Base-by-base conservation (phyloP, 2,888 invertebrate genomes). In the Tetragonisca angustula region DNA sequence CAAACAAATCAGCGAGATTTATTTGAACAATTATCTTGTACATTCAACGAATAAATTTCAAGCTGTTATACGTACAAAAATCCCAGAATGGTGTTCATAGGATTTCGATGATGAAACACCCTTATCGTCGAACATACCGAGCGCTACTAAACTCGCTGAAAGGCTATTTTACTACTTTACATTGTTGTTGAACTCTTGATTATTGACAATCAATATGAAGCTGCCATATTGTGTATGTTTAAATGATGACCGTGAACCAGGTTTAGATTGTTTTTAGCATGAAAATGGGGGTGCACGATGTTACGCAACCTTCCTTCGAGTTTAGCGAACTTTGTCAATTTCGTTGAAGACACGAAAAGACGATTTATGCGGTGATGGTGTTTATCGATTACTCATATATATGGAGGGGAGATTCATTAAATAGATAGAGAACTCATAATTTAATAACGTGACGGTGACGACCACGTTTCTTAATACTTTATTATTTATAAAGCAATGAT, bases 181-280 rank as follows among this genome's bases (percentile, higher is more conserved):
- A 61, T 84, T 88, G 70, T 84, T 87, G 83, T 83, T 85, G 78
- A 82, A 84, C 79, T 74, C 83, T 91, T 91, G 91, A 91, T 91
- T 91, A 91, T 92, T 90, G 91, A 91, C 91, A 91, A 93, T 93
- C 93, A 84, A 93, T 93, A 93, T 80, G 81, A 71, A 69, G 83
- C 84, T 69, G 43, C 64, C 64, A 73, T 65, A 74, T n/a, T 68
- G 64, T 36, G 76, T 80, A 80, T 74, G 77, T 77, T 83, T 80
- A 76, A 85, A 76, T 70, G 70, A 74, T 61, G 86, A 81, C 85
- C 87, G 62, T 87, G 89, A 87, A 90, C 79, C 36, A 56, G 71
- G 81, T 80, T 43, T 75, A 36, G 62, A 81, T 76, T 65, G 65
- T 83, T 76, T 81, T 76, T 75, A 49, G 61, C 6, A 24, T 56